A percentile compares a stretch with the other conserved stretches of the same genome.
phyloP scores from a whole-genome alignment of 2,797 vertebrate genomes.

The Parambassis ranga region DNA sequence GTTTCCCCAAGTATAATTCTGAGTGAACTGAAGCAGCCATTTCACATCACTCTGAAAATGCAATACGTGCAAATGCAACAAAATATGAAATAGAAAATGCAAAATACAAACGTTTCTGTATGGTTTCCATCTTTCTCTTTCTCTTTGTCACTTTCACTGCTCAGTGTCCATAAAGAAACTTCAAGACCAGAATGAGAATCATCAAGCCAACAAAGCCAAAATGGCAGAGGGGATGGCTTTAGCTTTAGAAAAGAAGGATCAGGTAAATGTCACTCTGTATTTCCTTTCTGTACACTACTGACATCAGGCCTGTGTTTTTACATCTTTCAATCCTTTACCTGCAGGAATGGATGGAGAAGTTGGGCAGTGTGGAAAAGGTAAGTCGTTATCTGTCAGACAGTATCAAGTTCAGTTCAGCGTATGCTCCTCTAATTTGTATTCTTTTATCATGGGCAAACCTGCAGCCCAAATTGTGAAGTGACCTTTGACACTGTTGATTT shows the following conservation, averaged over 20 bases:
- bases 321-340: background rate
- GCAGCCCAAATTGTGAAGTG: too few species aligned
- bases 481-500: too few species aligned
- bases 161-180: slow-evolving; percentile 95
- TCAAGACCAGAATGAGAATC: slow-evolving; percentile 94
- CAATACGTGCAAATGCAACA: too few species aligned
- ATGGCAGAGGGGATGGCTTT: slow-evolving; percentile 91
- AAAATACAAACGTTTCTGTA: slow-evolving; percentile 35
- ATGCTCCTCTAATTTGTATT: too few species aligned
- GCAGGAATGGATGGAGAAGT: slow-evolving; percentile 93
- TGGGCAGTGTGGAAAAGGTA: slow-evolving; percentile 87
- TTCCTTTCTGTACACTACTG: fast-evolving
- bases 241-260: slow-evolving; percentile 93
- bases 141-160: slow-evolving; percentile 33
- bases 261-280: slow-evolving; percentile 76
- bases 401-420: too few species aligned
- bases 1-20: too few species aligned
- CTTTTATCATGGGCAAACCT: too few species aligned
- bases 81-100: too few species aligned
- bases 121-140: slow-evolving; percentile 34
- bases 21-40: too few species aligned
- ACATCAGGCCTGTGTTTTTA: background rate
- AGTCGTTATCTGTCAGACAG: slow-evolving; percentile 18
- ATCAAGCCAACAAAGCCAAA: slow-evolving; percentile 90
- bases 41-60: too few species aligned